These are phyloP conservation scores for Gyrodactylus bullatarudis DNA, from an alignment of 1,140 invertebrate species.

Conservation along the genomic window DNA sequence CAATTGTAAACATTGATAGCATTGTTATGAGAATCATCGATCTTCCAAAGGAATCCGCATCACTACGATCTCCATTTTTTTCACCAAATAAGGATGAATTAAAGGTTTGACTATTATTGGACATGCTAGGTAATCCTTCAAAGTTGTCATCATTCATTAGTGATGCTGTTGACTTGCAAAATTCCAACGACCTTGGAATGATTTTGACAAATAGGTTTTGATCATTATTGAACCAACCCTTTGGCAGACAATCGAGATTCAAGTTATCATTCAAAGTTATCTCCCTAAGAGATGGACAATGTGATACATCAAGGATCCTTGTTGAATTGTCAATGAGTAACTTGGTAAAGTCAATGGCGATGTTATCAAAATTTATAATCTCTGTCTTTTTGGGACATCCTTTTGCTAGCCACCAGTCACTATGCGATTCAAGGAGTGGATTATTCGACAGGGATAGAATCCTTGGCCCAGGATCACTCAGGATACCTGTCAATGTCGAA, in stretches of 20 bases:
- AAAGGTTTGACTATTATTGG: not conserved
- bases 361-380: not conserved
- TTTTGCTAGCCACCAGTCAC: not conserved
- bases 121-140: not conserved
- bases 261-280: not conserved
- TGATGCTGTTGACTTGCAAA: not conserved
- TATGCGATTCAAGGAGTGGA: not conserved
- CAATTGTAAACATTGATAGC: not conserved
- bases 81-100: not conserved
- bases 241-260: not conserved
- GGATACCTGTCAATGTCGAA: not conserved
- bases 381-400: not conserved
- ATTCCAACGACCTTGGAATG: not conserved
- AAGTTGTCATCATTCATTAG: not conserved
- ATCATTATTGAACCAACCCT: not conserved
- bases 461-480: not conserved
- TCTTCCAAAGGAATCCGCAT: too few relatives aligned
- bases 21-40: not conserved
- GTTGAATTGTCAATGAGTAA: not conserved
- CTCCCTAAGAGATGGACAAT: not conserved
- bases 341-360: not conserved
- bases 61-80: not conserved
- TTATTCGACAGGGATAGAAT: not conserved
- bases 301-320: not conserved
- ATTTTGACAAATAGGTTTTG: not conserved